phyloP scores from a whole-genome alignment of 2,888 invertebrate species.

The Rhogogaster chlorosoma region DNA sequence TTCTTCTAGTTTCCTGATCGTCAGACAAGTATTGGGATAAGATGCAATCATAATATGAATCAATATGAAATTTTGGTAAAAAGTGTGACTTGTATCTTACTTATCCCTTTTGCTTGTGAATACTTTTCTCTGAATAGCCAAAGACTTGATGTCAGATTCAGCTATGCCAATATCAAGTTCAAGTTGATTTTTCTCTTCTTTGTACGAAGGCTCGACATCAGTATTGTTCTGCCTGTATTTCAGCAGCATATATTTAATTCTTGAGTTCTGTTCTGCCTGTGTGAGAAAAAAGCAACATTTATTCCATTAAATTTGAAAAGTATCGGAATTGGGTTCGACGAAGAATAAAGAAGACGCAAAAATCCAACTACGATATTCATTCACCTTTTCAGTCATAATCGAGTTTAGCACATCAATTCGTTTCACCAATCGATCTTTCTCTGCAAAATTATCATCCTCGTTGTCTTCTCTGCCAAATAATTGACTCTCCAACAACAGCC shows the following conservation, averaged over 20 bases:
- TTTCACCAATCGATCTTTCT: background rate
- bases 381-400: conserved; percentile 21
- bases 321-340: background rate
- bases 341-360: background rate
- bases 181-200: conserved; percentile 58
- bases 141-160: conserved; percentile 58
- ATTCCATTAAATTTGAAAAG: background rate
- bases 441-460: conserved; percentile 44
- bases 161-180: conserved; percentile 58
- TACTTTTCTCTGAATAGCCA: conserved; percentile 58
- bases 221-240: conserved; percentile 54
- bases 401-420: background rate
- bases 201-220: conserved; percentile 56
- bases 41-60: conserved; percentile 17
- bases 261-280: conserved; percentile 16
- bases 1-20: conserved; percentile 56
- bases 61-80: background rate
- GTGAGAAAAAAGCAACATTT: background rate
- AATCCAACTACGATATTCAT: background rate
- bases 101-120: conserved; percentile 8
- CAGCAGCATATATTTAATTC: conserved; percentile 48
- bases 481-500: conserved; percentile 60
- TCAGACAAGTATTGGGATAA: conserved; percentile 26
- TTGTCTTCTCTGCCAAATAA: conserved; percentile 52
- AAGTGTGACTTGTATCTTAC: conserved; percentile 13